phyloP scores from a whole-genome alignment of 1,140 invertebrate species.

The Yoshiicerus persimilis region DNA sequence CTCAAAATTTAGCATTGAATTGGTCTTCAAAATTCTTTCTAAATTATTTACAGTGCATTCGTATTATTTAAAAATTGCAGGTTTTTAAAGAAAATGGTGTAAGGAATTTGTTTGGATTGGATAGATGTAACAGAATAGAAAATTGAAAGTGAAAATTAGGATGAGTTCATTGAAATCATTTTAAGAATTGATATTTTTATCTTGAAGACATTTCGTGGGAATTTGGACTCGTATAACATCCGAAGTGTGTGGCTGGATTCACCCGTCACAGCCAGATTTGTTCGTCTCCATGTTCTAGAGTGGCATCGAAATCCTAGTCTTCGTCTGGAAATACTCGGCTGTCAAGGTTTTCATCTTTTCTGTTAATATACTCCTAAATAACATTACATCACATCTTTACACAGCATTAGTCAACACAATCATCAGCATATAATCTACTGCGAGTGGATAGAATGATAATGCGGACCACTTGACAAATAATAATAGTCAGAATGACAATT shows the following conservation, averaged over 20 bases:
- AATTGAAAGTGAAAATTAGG: too few relatives aligned
- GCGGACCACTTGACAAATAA: background rate
- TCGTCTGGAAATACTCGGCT: conserved; percentile 61
- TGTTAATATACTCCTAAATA: background rate
- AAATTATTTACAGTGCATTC: too few relatives aligned
- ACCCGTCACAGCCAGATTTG: conserved; percentile 59
- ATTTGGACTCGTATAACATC: conserved; percentile 59
- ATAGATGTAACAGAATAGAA: too few relatives aligned
- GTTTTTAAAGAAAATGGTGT: too few relatives aligned
- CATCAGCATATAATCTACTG: too few relatives aligned
- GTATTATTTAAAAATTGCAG: too few relatives aligned
- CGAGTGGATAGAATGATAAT: background rate
- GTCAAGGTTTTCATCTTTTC: conserved; percentile 57
- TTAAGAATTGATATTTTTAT: background rate
- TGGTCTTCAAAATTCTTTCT: too few relatives aligned
- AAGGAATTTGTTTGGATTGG: too few relatives aligned
- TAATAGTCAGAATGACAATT: too few relatives aligned
- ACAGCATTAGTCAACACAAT: background rate
- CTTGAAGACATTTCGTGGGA: conserved; percentile 58
- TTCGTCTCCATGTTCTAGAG: conserved; percentile 60
- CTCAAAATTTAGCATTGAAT: too few relatives aligned
- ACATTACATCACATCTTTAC: background rate
- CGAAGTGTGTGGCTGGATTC: conserved; percentile 57
- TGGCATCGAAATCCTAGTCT: conserved; percentile 62
- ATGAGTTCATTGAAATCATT: too few relatives aligned